Conservation (phyloP, 1,140 invertebrate genomes). For the Halesus radiatus region DNA sequence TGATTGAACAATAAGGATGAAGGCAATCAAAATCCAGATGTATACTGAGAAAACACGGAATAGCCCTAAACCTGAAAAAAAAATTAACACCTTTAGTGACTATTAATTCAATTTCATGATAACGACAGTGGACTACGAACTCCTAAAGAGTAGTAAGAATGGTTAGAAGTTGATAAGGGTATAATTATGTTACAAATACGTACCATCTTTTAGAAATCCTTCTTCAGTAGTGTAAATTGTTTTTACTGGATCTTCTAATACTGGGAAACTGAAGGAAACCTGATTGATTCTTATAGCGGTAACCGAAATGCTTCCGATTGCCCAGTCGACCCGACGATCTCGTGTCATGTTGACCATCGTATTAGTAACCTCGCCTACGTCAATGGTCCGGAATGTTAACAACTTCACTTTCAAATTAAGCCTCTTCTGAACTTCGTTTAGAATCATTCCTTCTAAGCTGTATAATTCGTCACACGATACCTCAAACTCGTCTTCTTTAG, state of each 20-base stretch:
- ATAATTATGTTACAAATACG: background rate
- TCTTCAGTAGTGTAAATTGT: background rate
- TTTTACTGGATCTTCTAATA: background rate
- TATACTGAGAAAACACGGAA: background rate
- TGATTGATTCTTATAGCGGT: background rate
- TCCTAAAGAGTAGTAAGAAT: too few species aligned
- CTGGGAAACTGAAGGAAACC: background rate
- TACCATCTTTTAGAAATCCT: background rate
- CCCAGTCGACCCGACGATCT: background rate
- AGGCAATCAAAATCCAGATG: background rate
- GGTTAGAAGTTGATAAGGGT: too few species aligned
- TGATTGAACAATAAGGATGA: background rate
- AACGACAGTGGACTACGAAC: too few species aligned
- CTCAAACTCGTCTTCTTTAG: background rate
- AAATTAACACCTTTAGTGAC: background rate
- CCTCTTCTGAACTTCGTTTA: background rate
- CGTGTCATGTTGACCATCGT: background rate
- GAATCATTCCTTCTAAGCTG: constrained; percentile 6
- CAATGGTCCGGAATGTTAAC: background rate
- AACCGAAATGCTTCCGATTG: background rate
- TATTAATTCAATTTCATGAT: too few species aligned
- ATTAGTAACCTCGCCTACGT: background rate
- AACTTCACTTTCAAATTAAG: background rate
- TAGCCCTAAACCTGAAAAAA: background rate
- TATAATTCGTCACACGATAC: background rate